phyloP scores from a whole-genome alignment of 1,140 invertebrate species.

The Achatina immaculata region DNA sequence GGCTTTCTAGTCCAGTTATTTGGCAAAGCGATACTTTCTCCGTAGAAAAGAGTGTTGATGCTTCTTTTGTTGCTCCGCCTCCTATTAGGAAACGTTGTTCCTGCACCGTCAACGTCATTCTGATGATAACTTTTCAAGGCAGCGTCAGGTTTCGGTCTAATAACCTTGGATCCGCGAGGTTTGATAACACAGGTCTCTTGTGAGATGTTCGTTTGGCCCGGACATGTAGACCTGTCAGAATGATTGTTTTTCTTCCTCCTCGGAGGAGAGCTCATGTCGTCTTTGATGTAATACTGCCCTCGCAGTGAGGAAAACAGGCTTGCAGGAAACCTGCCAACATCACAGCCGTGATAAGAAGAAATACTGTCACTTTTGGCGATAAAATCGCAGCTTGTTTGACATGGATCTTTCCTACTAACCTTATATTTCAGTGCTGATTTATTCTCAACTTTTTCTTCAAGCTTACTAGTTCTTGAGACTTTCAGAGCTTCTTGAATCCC shows the following conservation, averaged over 20 bases:
- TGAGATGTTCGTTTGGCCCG: too few relatives aligned
- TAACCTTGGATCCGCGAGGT: too few relatives aligned
- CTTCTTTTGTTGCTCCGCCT: not conserved
- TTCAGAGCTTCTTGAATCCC: not conserved
- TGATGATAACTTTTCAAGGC: not conserved
- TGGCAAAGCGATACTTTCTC: not conserved
- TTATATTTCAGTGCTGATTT: not conserved
- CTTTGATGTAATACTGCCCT: not conserved
- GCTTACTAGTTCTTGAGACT: not conserved
- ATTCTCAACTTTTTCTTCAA: not conserved
- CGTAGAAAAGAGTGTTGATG: not conserved
- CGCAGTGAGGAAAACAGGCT: not conserved
- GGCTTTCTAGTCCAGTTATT: not conserved
- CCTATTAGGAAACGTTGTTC: not conserved
- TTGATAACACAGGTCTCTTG: too few relatives aligned
- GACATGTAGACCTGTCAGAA: not conserved
- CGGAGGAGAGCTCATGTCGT: not conserved
- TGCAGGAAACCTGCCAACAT: not conserved
- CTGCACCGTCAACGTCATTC: not conserved
- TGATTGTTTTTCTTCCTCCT: not conserved
- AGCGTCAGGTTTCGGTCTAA: not conserved
- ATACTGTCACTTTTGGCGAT: not conserved
- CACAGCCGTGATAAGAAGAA: not conserved
- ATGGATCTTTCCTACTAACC: not conserved
- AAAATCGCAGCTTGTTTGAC: not conserved